phyloP scores from a whole-genome alignment of 2,797 vertebrate species.

The Loriculus beryllinus region DNA sequence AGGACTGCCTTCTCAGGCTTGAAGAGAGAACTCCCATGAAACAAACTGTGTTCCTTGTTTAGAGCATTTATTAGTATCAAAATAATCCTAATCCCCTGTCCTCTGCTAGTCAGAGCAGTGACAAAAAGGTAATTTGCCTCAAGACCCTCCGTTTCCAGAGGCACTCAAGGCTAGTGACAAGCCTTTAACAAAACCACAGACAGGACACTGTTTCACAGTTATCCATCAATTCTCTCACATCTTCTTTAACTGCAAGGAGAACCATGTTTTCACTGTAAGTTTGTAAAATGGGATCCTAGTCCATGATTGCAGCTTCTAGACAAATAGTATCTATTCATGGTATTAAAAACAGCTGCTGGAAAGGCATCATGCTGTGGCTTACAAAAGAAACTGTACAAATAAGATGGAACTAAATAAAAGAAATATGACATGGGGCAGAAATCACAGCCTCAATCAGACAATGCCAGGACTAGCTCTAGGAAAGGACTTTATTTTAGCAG shows the following conservation, averaged over 20 bases:
- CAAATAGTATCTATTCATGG: slow-evolving; percentile 38
- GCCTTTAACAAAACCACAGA: background rate
- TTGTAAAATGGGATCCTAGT: slow-evolving; percentile 12
- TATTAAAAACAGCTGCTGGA: slow-evolving; percentile 55
- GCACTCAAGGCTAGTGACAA: background rate
- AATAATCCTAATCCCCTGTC: background rate
- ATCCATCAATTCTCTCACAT: background rate
- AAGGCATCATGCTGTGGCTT: slow-evolving; percentile 24
- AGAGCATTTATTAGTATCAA: background rate
- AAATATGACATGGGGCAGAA: slow-evolving; percentile 23
- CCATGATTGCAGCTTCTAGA: slow-evolving; percentile 28
- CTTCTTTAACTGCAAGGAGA: slow-evolving; percentile 15
- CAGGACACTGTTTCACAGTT: background rate
- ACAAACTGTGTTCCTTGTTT: background rate
- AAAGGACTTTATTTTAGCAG: slow-evolving; percentile 3
- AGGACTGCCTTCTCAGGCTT: background rate
- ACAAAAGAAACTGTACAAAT: slow-evolving; percentile 51
- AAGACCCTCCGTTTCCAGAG: background rate
- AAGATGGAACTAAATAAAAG: slow-evolving; percentile 26
- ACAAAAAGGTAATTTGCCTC: background rate
- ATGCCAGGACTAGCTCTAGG: slow-evolving; percentile 2
- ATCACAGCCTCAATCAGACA: background rate
- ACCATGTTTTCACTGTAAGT: background rate
- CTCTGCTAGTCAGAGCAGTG: background rate
- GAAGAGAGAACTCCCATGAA: background rate